A percentile compares a stretch with the other conserved stretches of the same genome.
phyloP scores from a whole-genome alignment of 2,797 vertebrate genomes.

The Bradypodion ventrale region DNA sequence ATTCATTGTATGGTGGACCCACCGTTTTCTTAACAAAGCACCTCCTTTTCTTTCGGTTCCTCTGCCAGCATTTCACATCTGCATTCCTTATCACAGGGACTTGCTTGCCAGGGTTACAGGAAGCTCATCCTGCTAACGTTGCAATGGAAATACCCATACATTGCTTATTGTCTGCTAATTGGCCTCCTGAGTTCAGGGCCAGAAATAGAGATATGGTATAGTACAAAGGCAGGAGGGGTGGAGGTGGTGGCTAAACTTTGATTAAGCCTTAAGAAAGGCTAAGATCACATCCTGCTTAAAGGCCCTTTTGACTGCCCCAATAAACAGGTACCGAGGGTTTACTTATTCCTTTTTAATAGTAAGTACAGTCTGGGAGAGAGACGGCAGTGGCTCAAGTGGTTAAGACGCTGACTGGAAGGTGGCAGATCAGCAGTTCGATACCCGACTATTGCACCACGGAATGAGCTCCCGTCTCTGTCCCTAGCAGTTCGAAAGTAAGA shows the following conservation, averaged over 20 bases:
- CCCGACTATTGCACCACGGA: no score
- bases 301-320: conserved; percentile 3
- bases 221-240: no score
- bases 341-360: not conserved
- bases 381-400: no score
- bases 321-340: not conserved
- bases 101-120: not conserved
- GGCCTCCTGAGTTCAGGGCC: not conserved
- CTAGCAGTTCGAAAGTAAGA: no score
- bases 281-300: not conserved
- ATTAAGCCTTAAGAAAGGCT: conserved; percentile 6
- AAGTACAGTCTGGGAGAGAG: no score
- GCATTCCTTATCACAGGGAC: not conserved
- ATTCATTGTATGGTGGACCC: not conserved
- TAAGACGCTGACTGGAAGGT: no score
- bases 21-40: not conserved
- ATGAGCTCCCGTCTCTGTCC: no score
- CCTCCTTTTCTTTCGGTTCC: not conserved
- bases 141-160: conserved; percentile 5
- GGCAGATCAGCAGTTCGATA: no score
- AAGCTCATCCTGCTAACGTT: not conserved
- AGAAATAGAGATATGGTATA: conserved; percentile 7
- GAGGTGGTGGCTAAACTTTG: not conserved
- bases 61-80: not conserved
- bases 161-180: conserved; percentile 9